Base-by-base conservation (phyloP, 2,797 vertebrate species). In the Discoglossus pictus region DNA sequence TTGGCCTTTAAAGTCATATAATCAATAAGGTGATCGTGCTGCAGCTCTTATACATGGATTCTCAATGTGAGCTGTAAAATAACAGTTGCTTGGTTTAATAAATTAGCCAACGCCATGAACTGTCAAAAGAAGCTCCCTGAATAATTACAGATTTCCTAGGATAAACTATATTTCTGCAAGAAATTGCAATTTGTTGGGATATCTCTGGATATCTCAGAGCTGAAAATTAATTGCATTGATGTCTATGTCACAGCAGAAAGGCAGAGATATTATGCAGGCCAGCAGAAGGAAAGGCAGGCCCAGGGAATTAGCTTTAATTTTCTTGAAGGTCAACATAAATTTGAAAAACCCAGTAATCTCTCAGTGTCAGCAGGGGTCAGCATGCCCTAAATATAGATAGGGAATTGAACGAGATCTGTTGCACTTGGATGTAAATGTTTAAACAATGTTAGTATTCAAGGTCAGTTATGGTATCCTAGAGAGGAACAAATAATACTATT, bases 101-200 rank as follows among this genome's bases (percentile, higher is more conserved):
- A 27, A 31, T 52, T 20, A 63, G 13, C 47, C 21, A 16, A 63
- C 40, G 35, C 25, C 24, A 12, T 8, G 11, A 21, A 8, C 47
- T 42, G 11, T 52, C 23, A 27, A 25, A 39, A 40, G 18, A 56
- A 42, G 38, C 21, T 15, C 16, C 16, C 23, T 51, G 42, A 35
- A 11, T 61, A 27, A 50, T 50, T 16, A 61, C 34, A 50, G 60
- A 62, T 62, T 51, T 39, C 8, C 11, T 62, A 18, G 38, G 44
- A 50, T 48, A 61, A 48, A 39, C 16, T 17, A 51, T 63, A 27
- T 51, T 62, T 42, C 47, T 31, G 47, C 36, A 40, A n/a, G 23
- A 8, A 43, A 63, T 34, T 27, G 27, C 36, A 62, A 51, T 25
- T 24, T 35, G 15, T 62, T 7, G 34, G 17, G 11, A 40, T 61